Conservation (phyloP, 2,113 vertebrate genomes). For the Ranitomeya variabilis region DNA sequence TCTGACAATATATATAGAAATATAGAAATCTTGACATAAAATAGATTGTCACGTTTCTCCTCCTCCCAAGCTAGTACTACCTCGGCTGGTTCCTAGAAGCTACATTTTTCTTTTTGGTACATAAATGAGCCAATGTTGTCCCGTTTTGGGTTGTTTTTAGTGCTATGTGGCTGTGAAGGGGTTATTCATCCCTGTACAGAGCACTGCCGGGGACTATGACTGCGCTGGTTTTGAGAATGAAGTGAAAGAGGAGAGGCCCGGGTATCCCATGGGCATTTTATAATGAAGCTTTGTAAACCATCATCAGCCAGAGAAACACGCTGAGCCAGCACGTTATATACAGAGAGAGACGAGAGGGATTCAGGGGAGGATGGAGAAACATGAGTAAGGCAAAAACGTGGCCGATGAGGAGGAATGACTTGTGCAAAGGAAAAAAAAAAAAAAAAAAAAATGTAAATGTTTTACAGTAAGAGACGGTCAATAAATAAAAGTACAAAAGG, state of each 20-base stretch:
- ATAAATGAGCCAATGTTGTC: not conserved
- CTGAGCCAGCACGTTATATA: slow-evolving; percentile 37
- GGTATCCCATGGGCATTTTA: slow-evolving; percentile 56
- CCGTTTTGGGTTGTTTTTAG: not conserved
- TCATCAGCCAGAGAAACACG: slow-evolving; percentile 23
- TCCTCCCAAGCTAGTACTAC: not conserved
- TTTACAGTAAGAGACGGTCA: not conserved
- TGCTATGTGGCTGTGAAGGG: not conserved
- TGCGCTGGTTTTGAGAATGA: slow-evolving; percentile 30
- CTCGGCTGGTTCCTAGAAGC: not conserved
- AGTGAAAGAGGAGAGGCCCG: slow-evolving; percentile 33
- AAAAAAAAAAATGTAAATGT: too few species aligned
- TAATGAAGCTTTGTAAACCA: slow-evolving; percentile 56
- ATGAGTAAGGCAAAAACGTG: not conserved
- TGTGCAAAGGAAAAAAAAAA: not conserved
- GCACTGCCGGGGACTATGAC: slow-evolving; percentile 18
- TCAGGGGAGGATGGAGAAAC: not conserved
- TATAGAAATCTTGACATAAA: not conserved
- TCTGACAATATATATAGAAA: not conserved
- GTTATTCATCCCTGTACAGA: slow-evolving; percentile 21
- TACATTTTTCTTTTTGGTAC: not conserved
- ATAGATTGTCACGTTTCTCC: not conserved
- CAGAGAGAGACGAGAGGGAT: slow-evolving; percentile 37
- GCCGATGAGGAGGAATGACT: not conserved
- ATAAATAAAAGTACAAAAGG: not conserved